phyloP scores from a whole-genome alignment of 1,140 invertebrate species.

The Venturia canescens region DNA sequence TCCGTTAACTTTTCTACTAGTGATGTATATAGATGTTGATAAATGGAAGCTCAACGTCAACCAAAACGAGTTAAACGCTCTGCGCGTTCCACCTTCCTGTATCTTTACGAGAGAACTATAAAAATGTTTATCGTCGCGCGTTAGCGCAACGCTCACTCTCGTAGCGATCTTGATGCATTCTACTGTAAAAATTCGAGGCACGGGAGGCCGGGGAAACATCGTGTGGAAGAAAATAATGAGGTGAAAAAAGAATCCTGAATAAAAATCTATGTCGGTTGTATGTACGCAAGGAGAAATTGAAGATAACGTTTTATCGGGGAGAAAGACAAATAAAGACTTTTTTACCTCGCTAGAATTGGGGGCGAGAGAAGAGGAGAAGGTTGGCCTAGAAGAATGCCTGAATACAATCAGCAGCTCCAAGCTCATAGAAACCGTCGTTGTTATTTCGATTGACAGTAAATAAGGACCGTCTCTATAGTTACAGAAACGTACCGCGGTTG shows the following conservation, averaged over 20 bases:
- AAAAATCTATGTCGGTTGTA: constrained; percentile 4
- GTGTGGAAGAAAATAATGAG: neutral
- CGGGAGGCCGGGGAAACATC: neutral
- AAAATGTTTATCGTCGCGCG: constrained; percentile 58
- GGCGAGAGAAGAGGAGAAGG: neutral
- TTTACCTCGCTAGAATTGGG: neutral
- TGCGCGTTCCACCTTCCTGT: constrained; percentile 42
- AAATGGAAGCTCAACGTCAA: constrained; percentile 14
- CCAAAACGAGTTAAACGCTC: constrained; percentile 42
- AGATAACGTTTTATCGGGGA: neutral
- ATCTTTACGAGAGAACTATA: constrained; percentile 59
- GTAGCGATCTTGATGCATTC: constrained; percentile 13
- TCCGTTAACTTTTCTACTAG: neutral
- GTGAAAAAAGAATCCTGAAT: neutral
- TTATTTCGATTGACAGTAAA: too few relatives aligned
- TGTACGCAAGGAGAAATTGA: neutral
- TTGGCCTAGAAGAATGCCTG: neutral
- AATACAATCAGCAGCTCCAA: too few relatives aligned
- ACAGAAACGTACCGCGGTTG: too few relatives aligned
- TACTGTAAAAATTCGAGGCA: neutral
- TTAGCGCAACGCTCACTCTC: constrained; percentile 17
- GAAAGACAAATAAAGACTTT: neutral
- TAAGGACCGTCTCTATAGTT: too few relatives aligned
- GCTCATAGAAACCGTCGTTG: too few relatives aligned
- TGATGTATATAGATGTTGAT: neutral